A percentile compares a stretch with the other conserved stretches of the same genome.
These are phyloP conservation scores for Drosophila differens DNA, from an alignment of 2,888 invertebrate genomes.

Conservation along the genomic window DNA sequence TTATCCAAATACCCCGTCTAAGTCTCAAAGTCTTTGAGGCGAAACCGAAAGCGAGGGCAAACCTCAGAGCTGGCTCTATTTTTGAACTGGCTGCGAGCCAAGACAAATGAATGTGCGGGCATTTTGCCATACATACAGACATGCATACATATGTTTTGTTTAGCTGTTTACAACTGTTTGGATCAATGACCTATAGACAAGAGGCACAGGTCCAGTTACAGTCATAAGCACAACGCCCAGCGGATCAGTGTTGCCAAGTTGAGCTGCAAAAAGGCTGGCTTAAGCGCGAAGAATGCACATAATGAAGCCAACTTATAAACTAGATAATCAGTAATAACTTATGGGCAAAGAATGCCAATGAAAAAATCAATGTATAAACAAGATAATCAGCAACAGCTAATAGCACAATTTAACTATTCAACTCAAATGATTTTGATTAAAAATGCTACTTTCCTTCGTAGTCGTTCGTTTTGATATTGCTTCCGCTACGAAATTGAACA, in stretches of 20 bases:
- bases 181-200: slow-evolving; percentile 66
- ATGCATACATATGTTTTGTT: not conserved
- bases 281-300: not conserved
- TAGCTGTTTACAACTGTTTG: slow-evolving; percentile 38
- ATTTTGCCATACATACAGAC: slow-evolving; percentile 14
- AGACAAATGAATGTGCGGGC: slow-evolving; percentile 35
- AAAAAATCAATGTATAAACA: not conserved
- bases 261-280: slow-evolving; percentile 5
- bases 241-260: slow-evolving; percentile 12
- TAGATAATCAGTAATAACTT: not conserved
- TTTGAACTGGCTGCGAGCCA: slow-evolving; percentile 31
- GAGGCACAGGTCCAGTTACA: slow-evolving; percentile 23
- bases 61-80: slow-evolving; percentile 27
- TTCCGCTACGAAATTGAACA: not conserved
- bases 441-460: not conserved
- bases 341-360: not conserved
- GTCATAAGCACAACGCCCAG: slow-evolving; percentile 1
- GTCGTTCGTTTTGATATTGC: not conserved
- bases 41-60: slow-evolving; percentile 64
- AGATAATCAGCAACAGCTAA: not conserved
- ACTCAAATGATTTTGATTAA: not conserved
- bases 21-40: slow-evolving; percentile 36
- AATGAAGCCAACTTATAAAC: not conserved
- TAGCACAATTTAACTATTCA: not conserved
- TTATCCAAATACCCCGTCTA: slow-evolving; percentile 14